A percentile compares a stretch with the other conserved stretches of the same genome.
phyloP scores from a whole-genome alignment of 2,797 vertebrate species.

The Tympanoctomys barrerae region DNA sequence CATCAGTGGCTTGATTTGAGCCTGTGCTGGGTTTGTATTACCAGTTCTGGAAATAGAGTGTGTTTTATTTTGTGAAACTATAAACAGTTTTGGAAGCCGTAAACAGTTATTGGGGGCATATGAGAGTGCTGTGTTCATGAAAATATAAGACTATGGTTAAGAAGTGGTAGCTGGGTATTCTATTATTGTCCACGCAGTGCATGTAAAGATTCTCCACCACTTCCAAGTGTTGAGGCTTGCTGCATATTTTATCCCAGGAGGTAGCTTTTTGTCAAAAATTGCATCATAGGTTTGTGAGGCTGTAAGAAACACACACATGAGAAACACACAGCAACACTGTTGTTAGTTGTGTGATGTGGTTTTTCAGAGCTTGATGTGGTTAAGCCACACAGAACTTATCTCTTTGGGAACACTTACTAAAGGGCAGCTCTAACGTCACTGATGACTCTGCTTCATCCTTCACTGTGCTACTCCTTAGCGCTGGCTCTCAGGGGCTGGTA shows the following conservation, averaged over 20 bases:
- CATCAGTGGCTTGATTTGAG: not conserved
- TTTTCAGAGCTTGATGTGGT: not conserved
- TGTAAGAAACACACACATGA: not conserved
- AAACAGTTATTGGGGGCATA: not conserved
- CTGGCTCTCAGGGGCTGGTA: not conserved
- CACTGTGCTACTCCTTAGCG: not conserved
- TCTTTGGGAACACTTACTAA: not conserved
- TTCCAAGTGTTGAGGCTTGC: not conserved
- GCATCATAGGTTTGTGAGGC: too few relatives aligned
- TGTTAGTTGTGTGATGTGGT: not conserved
- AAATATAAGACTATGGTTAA: not conserved
- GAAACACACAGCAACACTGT: not conserved
- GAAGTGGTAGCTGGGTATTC: not conserved
- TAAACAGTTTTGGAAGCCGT: not conserved
- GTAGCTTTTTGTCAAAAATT: not conserved
- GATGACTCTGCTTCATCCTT: not conserved
- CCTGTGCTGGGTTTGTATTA: not conserved
- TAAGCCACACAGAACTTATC: not conserved
- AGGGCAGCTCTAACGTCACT: not conserved
- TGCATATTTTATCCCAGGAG: not conserved
- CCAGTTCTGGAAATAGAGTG: not conserved
- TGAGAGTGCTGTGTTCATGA: not conserved
- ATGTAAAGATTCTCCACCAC: not conserved
- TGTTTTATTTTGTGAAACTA: conserved; percentile 1
- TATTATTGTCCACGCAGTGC: not conserved